Evolutionary conservation across 2,888 invertebrate genomes (phyloP).

Genomic region (Oscheius sp.): DNA sequence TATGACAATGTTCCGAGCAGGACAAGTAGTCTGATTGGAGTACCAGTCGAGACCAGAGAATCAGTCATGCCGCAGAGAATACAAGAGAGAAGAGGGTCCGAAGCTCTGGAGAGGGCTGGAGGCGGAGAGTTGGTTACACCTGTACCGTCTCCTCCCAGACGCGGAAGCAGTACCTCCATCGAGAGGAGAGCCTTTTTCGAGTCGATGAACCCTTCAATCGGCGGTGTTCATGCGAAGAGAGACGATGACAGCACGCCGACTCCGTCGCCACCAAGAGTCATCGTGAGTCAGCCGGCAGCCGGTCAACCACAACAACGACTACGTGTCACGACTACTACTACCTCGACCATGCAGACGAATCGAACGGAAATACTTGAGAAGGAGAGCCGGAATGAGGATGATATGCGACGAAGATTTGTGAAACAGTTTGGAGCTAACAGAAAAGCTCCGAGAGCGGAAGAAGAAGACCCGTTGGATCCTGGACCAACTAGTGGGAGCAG

Average conservation of each 20-base stretch:
- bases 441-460: constrained; percentile 59
- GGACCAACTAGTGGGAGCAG: constrained; percentile 44
- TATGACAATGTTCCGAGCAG: constrained; percentile 42
- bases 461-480: constrained; percentile 62
- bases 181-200: constrained; percentile 34
- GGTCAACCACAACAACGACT: constrained; percentile 14
- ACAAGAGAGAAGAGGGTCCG: constrained; percentile 12
- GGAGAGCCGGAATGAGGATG: constrained; percentile 45
- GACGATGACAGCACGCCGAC: constrained; percentile 27
- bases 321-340: constrained; percentile 17
- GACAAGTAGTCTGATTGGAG: constrained; percentile 28
- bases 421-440: constrained; percentile 49
- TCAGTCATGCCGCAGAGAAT: background rate
- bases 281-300: background rate
- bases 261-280: constrained; percentile 33
- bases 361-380: constrained; percentile 31
- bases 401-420: constrained; percentile 60
- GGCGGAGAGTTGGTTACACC: constrained; percentile 10
- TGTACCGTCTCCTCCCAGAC: constrained; percentile 32
- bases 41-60: too few relatives aligned
- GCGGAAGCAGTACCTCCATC: constrained; percentile 24
- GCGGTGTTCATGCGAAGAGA: constrained; percentile 23
- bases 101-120: background rate
- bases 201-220: constrained; percentile 8
- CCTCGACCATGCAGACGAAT: constrained; percentile 22